Conservation (phyloP, 92 coral and sea anemone genomes). For the Zoanthus gigantus region DNA sequence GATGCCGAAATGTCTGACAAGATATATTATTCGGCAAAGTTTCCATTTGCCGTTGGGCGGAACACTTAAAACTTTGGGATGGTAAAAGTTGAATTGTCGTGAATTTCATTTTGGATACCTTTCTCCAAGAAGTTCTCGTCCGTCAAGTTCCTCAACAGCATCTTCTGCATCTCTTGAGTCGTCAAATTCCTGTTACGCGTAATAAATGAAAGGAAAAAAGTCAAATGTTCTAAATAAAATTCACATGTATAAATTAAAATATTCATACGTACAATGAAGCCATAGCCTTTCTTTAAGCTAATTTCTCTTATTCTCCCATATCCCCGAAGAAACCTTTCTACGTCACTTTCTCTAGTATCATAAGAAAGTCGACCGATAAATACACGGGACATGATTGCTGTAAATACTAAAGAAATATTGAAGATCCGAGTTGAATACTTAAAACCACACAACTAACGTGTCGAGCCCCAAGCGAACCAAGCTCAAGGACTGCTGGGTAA, state of each 20-base stretch:
- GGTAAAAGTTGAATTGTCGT: background rate
- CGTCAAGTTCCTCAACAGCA: conserved; percentile 88
- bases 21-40: no score
- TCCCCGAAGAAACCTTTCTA: conserved; percentile 82
- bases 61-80: background rate
- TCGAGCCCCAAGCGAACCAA: background rate
- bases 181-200: conserved; percentile 74
- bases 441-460: background rate
- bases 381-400: conserved; percentile 77
- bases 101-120: conserved; percentile 41
- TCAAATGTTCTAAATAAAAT: no score
- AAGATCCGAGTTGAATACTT: background rate
- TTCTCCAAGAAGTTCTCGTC: conserved; percentile 84
- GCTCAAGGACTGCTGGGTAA: background rate
- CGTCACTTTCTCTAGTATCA: conserved; percentile 84
- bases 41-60: background rate
- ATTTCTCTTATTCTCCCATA: conserved; percentile 80
- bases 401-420: background rate
- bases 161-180: conserved; percentile 96
- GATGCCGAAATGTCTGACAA: no score
- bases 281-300: conserved; percentile 89
- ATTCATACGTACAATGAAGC: conserved; percentile 76
- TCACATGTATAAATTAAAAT: background rate
- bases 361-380: conserved; percentile 83
- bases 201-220: background rate